Base-by-base conservation (phyloP, 2,888 invertebrate species). In the Operophtera brumata region DNA sequence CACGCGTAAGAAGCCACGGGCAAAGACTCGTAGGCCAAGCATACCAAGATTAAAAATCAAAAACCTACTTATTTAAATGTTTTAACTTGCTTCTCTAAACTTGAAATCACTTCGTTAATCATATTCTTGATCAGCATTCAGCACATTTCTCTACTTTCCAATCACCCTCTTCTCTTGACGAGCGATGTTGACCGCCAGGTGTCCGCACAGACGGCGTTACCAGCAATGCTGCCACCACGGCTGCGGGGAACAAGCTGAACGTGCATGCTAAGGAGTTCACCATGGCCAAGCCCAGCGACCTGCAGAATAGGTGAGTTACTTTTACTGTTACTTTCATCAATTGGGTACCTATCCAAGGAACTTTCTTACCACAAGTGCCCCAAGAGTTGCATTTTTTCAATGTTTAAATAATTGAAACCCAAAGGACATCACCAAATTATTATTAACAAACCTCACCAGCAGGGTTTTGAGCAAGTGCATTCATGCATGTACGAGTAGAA, bases 201-300 rank as follows among this genome's bases (percentile, higher is more conserved):
- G 92, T 92, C 73, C 91, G 92, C 84, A 87, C 91, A 84, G 92
- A 92, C 90, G 91, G 89, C 78, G 87, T 88, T 78, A 84, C 86
- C 48, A 75, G 71, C 80, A 57, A 70, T 74, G 51, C 66, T 62
- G 40, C 75, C 82, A 81, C 72, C 70, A 79, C 78, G 62, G 77
- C 83, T 49, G 58, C 86, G 66, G 59, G 71, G 71, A 94, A 30
- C 30, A 30, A 94, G 85, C 91, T 96, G 70, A 96, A 96, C 84
- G 96, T 96, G 64, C 95, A 96, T 89, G 96, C 96, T 57, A 96
- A 96, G 91, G 96, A 96, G 91, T 96, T 97, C 90, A 95, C 94
- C 73, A 95, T 96, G 94, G 93, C 93, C 79, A 93, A 92, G 86
- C 92, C 92, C 39, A 80, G 91, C 75, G 90, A 90, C 71, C 81